Percentiles rank a stretch among this genome's conserved stretches.
Evolutionary conservation across 2,888 invertebrate genomes (phyloP).

Genomic region (Dicyrtomina minuta): DNA sequence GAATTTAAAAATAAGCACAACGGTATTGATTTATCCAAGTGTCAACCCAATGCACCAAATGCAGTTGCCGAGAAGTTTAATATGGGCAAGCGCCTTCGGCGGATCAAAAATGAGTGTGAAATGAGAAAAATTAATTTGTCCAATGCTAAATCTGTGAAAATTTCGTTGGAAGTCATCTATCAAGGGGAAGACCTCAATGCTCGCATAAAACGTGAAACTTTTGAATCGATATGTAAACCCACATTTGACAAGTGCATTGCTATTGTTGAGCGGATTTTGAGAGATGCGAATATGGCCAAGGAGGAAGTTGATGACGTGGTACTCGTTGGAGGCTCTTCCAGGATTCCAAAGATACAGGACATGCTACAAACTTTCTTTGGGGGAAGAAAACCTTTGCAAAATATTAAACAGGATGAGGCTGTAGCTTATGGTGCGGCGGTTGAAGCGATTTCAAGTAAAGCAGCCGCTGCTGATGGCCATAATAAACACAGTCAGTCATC

Average conservation of each 20-base stretch:
- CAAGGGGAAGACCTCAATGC: neutral
- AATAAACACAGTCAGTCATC: too few relatives aligned
- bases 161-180: neutral
- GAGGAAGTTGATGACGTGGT: conserved; percentile 39
- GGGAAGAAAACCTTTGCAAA: neutral
- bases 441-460: conserved; percentile 26
- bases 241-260: conserved; percentile 31
- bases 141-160: too few relatives aligned
- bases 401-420: conserved; percentile 1
- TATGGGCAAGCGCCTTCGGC: conserved; percentile 1
- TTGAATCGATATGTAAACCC: conserved; percentile 33
- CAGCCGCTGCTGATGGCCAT: neutral
- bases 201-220: conserved; percentile 12
- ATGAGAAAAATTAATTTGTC: conserved; percentile 31
- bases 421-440: conserved; percentile 36
- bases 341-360: conserved; percentile 26
- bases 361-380: conserved; percentile 20
- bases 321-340: conserved; percentile 38
- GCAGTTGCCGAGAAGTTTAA: conserved; percentile 18
- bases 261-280: conserved; percentile 20
- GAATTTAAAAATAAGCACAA: neutral
- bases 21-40: conserved; percentile 10
- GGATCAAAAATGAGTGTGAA: conserved; percentile 37
- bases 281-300: conserved; percentile 7
- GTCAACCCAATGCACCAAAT: conserved; percentile 20